Evolutionary conservation across 2,888 invertebrate genomes (phyloP), one percentile per base, ranked within the genome.

Genomic region (Kuschelorhynchus macadamiae): DNA sequence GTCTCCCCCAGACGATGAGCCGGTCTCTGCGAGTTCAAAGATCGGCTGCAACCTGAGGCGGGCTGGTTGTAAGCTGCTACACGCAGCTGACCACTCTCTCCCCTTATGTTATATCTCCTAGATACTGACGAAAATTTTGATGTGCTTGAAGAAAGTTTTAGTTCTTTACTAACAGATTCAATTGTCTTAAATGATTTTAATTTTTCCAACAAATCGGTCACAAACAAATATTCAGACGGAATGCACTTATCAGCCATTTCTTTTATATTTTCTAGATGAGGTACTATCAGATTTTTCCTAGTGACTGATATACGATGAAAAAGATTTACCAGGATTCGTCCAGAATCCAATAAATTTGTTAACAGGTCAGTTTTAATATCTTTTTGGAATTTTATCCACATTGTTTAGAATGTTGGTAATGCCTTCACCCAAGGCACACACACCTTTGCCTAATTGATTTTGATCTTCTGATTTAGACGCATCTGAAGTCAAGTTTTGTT

Each of bases 211-310:
- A 67, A 25, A 33, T 70, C 67, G 7, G 41, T 9, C 1, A 59
- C 70, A 32, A 63, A 70, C 11, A 67, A 41, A 17, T 53, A 63
- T 30, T 62, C 50, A 1, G 8, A 36, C 4, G 66, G 62, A 9
- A 12, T 25, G n/a, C 46, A 30, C 3, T 53, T 50, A 12, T 64
- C 55, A 7, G 46, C 57, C 9, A 50, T 9, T 2, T 56, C 62
- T 46, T 66, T 70, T 9, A 60, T 33, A 9, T 55, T 65, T 55
- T 21, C 47, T 8, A 64, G 9, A 4, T 1, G 20, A 25, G 25
- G 7, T 5, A 25, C 25, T 25, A 25, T 5, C 25, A 25, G 7
- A 7, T 25, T 25, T 25, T 7, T 25, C 3, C 25, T 3, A 5
- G 25, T 25, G 3, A 25, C 7, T 5, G 25, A 25, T 7, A 25